A percentile compares a stretch with the other conserved stretches of the same genome.
Conservation (phyloP, 64 coral and sea anemone genomes). For the Acropora yongei region DNA sequence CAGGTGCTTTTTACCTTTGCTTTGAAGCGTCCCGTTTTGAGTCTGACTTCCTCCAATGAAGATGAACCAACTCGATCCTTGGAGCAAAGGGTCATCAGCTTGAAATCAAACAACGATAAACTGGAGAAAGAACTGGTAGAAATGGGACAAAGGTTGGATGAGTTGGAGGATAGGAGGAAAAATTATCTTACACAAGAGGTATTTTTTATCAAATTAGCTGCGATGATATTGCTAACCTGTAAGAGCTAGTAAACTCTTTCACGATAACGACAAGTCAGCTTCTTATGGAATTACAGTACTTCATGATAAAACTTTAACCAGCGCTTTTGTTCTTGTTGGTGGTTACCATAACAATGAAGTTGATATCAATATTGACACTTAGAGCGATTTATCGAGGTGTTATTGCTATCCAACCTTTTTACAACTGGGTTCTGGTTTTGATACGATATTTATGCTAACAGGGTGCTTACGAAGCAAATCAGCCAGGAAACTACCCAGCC, state of each 20-base stretch:
- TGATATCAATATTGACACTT: background rate
- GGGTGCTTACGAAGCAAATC: background rate
- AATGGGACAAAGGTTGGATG: slow-evolving; percentile 54
- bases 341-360: background rate
- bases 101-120: slow-evolving; percentile 68
- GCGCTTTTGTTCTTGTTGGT: too few relatives aligned
- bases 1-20: background rate
- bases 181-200: slow-evolving; percentile 17
- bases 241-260: too few relatives aligned
- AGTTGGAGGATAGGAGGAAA: slow-evolving; percentile 52
- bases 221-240: background rate
- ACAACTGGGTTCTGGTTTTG: too few relatives aligned
- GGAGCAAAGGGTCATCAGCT: slow-evolving; percentile 60
- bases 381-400: too few relatives aligned
- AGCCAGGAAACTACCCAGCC: background rate
- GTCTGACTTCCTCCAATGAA: background rate
- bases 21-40: slow-evolving; percentile 17
- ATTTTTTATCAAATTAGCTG: background rate
- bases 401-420: too few relatives aligned
- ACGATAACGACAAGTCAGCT: too few relatives aligned
- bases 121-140: slow-evolving; percentile 83
- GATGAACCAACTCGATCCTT: slow-evolving; percentile 37
- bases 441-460: background rate
- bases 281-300: too few relatives aligned
- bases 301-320: too few relatives aligned